Conservation (phyloP, 2,888 invertebrate species). For the Orthosia gothica region DNA sequence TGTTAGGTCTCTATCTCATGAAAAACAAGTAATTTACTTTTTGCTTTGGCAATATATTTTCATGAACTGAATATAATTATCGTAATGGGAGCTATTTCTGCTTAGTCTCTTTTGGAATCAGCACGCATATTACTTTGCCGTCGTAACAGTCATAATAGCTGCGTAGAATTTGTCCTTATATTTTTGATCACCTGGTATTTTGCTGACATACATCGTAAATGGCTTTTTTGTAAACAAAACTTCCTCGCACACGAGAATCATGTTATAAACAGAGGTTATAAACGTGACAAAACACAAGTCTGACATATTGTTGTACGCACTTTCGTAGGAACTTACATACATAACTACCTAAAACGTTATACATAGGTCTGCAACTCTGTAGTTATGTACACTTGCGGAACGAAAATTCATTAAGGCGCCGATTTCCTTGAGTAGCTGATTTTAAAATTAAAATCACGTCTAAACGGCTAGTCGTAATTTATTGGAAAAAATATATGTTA, state of each 20-base stretch:
- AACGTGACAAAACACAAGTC: neutral
- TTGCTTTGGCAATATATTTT: no score
- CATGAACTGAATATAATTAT: no score
- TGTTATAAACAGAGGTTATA: neutral
- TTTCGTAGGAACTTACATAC: neutral
- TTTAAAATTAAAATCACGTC: no score
- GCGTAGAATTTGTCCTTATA: neutral
- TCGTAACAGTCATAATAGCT: no score
- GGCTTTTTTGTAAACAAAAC: no score
- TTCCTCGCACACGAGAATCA: no score
- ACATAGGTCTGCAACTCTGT: neutral
- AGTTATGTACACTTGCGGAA: neutral
- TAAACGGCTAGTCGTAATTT: no score
- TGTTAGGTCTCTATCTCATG: no score
- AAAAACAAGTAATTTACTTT: no score
- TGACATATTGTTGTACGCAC: conserved; percentile 4
- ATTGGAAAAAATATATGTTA: no score
- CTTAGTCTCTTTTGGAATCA: neutral
- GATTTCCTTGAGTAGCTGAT: no score
- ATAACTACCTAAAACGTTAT: neutral
- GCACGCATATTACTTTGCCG: no score
- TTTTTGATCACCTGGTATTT: neutral
- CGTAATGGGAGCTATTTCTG: neutral
- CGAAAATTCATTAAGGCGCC: neutral
- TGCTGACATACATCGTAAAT: neutral